These are phyloP conservation scores for Halictus quadricinctus DNA, from an alignment of 2,888 invertebrate genomes.

Conservation along the genomic window DNA sequence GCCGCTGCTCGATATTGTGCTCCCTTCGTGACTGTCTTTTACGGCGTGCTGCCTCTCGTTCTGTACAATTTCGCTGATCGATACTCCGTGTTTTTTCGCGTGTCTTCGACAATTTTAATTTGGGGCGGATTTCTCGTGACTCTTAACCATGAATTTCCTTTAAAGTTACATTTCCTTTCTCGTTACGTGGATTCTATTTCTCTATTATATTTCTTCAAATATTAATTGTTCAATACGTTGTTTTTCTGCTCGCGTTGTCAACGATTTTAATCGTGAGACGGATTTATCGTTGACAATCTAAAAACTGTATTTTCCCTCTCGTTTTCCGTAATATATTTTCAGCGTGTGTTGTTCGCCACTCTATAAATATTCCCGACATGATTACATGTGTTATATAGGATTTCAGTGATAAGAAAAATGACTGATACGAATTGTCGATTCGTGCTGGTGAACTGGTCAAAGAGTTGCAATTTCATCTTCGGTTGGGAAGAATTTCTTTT, in stretches of 20 bases:
- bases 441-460: background rate
- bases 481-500: background rate
- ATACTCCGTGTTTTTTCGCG: background rate
- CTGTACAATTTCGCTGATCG: background rate
- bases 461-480: background rate
- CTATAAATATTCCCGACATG: background rate
- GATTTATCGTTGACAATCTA: background rate
- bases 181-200: no score
- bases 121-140: background rate
- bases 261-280: background rate
- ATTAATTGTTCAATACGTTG: no score
- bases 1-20: background rate
- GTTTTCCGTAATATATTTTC: background rate
- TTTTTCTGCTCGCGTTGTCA: background rate
- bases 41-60: background rate
- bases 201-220: no score
- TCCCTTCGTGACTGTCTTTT: background rate
- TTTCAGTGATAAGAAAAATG: background rate
- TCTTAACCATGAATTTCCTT: background rate
- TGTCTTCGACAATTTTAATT: background rate
- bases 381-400: fast-evolving
- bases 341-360: background rate
- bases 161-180: background rate
- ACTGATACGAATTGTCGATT: background rate
- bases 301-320: background rate